Base-by-base conservation (phyloP, 1,140 invertebrate genomes). In the Drosophila truncata region DNA sequence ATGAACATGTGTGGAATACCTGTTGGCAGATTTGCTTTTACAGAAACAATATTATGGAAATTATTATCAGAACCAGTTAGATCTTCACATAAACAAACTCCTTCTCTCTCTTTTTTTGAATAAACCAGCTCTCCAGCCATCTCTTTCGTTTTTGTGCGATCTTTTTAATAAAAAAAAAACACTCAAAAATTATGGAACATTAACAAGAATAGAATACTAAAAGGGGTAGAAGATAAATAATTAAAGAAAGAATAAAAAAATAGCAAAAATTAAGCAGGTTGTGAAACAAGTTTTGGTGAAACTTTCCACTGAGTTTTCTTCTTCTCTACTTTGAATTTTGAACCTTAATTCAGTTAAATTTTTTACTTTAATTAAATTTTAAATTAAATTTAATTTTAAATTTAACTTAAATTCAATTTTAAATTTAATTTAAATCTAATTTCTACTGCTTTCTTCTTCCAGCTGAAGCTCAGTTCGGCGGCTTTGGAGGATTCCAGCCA, bases 251-350 rank as follows among this genome's bases (percentile, higher is more conserved):
- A 50, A 67, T 33, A 18, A 20, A 37, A 55, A 31, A 50, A 2
- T 4, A 50, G 42, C 9, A 58, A 47, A 37, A 47, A 35, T 2
- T 11, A 25, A 27, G 16, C 33, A 44, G 35, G 61, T 67, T 52
- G 14, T 27, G 60, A 47, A 86, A 82, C 78, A 85, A 82, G 82
- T 85, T 85, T 86, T 41, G 4, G 47, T 58, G 16, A 60, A 55
- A 69, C 39, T 70, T 70, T 70, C 31, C 37, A 37, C 13, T 13
- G 1, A 44, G 2, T 44, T 18, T 41, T 41, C 10, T 20, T 23
- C 5, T 23, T 3, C 4, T 23, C 1, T 13, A 20, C 20, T 44
- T 23, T 23, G 5, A 1, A 44, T 37, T 37, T 37, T 7, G 16
- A 16, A 14, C 14, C 6, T 6, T 16, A 16, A 7, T 5, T n/a